Evolutionary conservation across 2,888 invertebrate genomes (phyloP), one percentile per base, ranked within the genome.

Genomic region (Chloroclysta siterata): DNA sequence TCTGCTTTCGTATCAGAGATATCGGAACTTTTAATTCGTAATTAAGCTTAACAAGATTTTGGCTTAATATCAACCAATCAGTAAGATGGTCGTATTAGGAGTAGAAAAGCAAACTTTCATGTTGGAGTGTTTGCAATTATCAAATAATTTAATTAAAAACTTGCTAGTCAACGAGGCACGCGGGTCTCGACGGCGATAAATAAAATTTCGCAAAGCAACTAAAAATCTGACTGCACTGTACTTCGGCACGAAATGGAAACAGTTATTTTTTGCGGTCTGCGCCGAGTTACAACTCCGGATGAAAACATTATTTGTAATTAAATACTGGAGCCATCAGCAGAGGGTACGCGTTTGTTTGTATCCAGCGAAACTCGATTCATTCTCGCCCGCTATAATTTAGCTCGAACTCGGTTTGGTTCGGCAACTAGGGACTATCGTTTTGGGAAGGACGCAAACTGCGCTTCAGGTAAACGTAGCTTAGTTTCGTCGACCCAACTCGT

Each of bases 61-160:
- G 11, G n/a, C 28, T 48, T n/a, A 48, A n/a, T 47, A 14, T 36
- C 2, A 10, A 36, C 7, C 36, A 8, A 36, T 36, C 7, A 11
- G 36, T 6, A 46, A 46, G 4, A 11, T 46, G 11, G 17, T 46
- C 17, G 46, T 11, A 46, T 2, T 46, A 46, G 17, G 46, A 46
- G 10, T 11, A 11, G 17, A 17, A 46, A 17, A 17, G 17, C 5
- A 46, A 46, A 46, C n/a, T 22, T 22, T 22, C 22, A 22, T 22
- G 22, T 22, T 22, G 22, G 1, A 22, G 3, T 22, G 1, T 22
- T 22, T 22, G 3, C 3, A 50, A 84, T 81, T 80, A 83, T 81
- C 81, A 80, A 82, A 88, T 89, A 89, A 89, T 87, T 88, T 83
- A 84, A 89, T 89, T 89, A 85, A 88, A 86, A 89, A 87, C 80